Base-by-base conservation (phyloP, 1,140 invertebrate genomes). In the Scaptomyza hsui region DNA sequence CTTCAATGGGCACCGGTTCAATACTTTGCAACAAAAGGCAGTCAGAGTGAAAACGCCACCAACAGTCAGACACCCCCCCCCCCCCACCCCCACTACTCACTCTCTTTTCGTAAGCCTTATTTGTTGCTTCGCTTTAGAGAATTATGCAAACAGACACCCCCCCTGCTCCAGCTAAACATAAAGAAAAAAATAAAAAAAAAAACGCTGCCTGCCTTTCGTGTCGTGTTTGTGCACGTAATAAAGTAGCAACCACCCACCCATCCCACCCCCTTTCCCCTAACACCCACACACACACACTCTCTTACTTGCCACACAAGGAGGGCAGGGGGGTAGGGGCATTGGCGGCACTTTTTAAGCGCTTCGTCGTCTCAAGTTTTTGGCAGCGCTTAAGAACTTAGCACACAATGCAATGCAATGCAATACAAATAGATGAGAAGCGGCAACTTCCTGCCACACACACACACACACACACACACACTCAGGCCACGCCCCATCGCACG, bases 381-480 rank as follows among this genome's bases (percentile, higher is more conserved):
- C 77, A 85, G 81, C 69, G 80, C 80, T 85, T 86, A 86, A 86
- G 81, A 86, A 86, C 82, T 86, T 81, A 88, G 68, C 77, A 75
- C 73, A 88, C 77, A 86, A 85, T 69, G 81, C 77, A 85, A 85
- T 77, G 73, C 81, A 72, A 63, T 72, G 68, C 82, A 79, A 49
- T 67, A 57, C 24, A 53, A 62, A 72, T 45, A 72, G 26, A 42
- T 32, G 39, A 13, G 47, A 16, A 24, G 55, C 19, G 45, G 47
- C 35, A 62, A 57, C 42, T 60, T 67, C 21, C 37, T 41, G 29
- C 10, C 12, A 3, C 19, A 24, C 47, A 13, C 15, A 13, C 37
- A 37, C 26, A 6, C 12, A 32, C 19, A 12, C 37, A n/a, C n/a
- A n/a, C n/a, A n/a, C 37, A 26, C 53, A 37, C 53, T 19, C 55